Evolutionary conservation across 2,888 invertebrate genomes (phyloP), one percentile per base, ranked within the genome.

Genomic region (Argyresthia albistria): DNA sequence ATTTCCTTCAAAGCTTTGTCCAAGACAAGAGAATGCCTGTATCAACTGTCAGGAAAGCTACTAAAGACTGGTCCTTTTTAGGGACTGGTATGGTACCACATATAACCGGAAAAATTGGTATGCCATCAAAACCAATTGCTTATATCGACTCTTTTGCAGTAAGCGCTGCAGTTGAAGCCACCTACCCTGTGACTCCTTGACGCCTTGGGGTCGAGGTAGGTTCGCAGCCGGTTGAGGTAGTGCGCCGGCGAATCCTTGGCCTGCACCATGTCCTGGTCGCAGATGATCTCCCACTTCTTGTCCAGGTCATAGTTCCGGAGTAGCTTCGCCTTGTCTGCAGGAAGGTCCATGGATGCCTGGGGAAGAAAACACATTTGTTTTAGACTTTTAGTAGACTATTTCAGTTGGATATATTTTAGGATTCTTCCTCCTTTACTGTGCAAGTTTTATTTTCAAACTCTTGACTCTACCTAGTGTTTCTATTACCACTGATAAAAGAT

Each of bases 221-320:
- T 97, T 66, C 95, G 91, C 66, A 99, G 89, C 83, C 98, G 98
- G 80, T 95, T 95, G 76, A 99, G 91, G 90, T 99, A 99, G 83
- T 97, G 96, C 54, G 96, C 92, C 50, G 99, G 99, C 50, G 98
- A 96, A 82, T 98, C 97, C 86, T 98, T 98, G n/a, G 97, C 98
- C 75, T 97, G 97, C 65, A 98, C 97, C 91, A 95, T 94, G 90
- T 98, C 98, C 94, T 98, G 98, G 91, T 99, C 99, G 90, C 98
- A 98, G 87, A 99, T 97, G 80, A 99, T 95, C 87, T 99, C 98
- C 99, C 99, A 99, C 88, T 99, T 99, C 87, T 98, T 98, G 79
- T 98, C 97, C 80, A 96, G 94, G 86, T 98, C 98, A 79, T 99
- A 99, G 77, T 95, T 95, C 66, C 95, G 95, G 59, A 97, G 89